Percentiles rank a stretch among this genome's conserved stretches.
Evolutionary conservation across 2,113 vertebrate species (phyloP).

Genomic region (Anolis sagrei): DNA sequence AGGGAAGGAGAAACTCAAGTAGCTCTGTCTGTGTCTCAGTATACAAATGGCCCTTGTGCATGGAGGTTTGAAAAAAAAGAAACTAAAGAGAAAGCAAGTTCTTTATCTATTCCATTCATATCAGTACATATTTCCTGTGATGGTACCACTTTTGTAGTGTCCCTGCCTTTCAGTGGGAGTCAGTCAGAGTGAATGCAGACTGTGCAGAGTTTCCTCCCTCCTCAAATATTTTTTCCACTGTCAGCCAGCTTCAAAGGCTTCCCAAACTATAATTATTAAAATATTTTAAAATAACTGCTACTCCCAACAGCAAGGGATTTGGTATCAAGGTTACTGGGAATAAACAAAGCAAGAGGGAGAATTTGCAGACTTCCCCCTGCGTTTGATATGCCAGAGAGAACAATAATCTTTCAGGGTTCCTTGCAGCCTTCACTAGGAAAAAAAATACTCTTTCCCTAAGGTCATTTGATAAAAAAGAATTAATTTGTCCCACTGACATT

Average conservation of each 20-base stretch:
- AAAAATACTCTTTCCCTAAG: background rate
- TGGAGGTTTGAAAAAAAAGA: background rate
- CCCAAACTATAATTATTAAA: background rate
- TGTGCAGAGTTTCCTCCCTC: background rate
- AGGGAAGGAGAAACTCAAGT: constrained; percentile 55
- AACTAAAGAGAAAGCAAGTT: constrained; percentile 45
- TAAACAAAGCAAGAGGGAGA: background rate
- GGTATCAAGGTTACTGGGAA: background rate
- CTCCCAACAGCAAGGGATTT: constrained; percentile 39
- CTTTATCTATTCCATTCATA: constrained; percentile 60
- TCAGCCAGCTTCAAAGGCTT: fast-evolving
- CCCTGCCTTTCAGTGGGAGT: background rate
- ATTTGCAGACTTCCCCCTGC: constrained; percentile 39
- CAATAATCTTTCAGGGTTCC: constrained; percentile 40
- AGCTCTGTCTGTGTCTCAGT: constrained; percentile 54
- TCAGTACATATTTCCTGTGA: constrained; percentile 25
- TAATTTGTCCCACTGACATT: constrained; percentile 33
- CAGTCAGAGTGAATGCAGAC: background rate
- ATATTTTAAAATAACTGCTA: background rate
- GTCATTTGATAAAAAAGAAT: background rate
- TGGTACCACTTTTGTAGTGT: background rate
- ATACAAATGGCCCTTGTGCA: background rate
- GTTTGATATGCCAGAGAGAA: constrained; percentile 56
- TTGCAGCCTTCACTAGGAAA: constrained; percentile 41
- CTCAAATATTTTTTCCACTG: background rate